phyloP scores from a whole-genome alignment of 1,140 invertebrate species.

The Zaprionus inermis region DNA sequence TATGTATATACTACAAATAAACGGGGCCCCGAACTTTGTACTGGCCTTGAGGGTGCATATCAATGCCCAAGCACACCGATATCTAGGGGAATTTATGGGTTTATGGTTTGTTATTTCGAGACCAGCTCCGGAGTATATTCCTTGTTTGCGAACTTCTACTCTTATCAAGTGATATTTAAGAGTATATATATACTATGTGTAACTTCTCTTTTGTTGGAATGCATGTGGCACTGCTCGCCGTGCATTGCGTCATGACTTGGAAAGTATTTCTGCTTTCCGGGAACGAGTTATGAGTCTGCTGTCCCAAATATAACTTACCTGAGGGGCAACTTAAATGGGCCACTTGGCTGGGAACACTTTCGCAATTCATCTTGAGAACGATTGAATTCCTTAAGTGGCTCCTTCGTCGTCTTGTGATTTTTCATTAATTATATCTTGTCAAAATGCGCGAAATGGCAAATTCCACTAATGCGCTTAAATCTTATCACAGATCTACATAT shows the following conservation, averaged over 20 bases:
- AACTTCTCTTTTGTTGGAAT: neutral
- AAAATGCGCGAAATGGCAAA: neutral
- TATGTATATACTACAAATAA: too few species aligned
- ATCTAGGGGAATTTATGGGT: slow-evolving; percentile 25
- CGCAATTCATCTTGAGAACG: neutral
- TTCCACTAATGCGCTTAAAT: slow-evolving; percentile 30
- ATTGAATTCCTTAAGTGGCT: neutral
- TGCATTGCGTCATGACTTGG: slow-evolving; percentile 24
- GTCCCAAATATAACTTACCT: neutral
- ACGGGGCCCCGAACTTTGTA: neutral
- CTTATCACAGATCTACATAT: slow-evolving; percentile 51
- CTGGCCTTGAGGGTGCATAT: slow-evolving; percentile 28
- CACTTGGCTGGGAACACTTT: neutral
- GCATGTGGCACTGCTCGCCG: neutral
- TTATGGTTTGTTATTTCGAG: neutral
- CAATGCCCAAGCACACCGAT: neutral
- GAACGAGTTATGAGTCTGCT: slow-evolving; percentile 16
- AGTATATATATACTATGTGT: slow-evolving; percentile 1
- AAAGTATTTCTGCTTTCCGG: slow-evolving; percentile 9
- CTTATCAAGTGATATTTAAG: neutral
- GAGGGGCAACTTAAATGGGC: neutral
- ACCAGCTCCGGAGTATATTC: neutral
- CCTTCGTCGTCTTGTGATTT: slow-evolving; percentile 25
- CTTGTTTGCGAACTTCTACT: neutral
- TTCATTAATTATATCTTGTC: slow-evolving; percentile 27